Conservation (phyloP, 2,797 vertebrate genomes). For the Oophaga sylvatica region DNA sequence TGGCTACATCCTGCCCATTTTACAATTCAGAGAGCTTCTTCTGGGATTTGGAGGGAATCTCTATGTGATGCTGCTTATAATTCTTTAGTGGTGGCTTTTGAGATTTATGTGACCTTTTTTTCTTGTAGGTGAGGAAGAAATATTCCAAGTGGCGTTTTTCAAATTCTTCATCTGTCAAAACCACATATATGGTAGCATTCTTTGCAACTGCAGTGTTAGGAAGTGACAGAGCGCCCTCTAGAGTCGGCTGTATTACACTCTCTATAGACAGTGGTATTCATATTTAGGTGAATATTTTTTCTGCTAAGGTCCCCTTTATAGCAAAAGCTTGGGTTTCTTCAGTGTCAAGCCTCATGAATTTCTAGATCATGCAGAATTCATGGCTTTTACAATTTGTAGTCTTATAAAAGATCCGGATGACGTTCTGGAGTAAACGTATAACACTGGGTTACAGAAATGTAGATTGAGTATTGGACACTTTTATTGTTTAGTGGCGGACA, state of each 20-base stretch:
- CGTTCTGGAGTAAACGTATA: background rate
- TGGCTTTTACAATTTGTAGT: background rate
- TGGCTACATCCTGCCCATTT: background rate
- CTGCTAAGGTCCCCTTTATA: background rate
- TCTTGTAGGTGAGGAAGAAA: slow-evolving; percentile 27
- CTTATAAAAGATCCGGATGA: background rate
- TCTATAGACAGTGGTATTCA: background rate
- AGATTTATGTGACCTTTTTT: slow-evolving; percentile 1
- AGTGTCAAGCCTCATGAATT: background rate
- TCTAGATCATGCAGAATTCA: background rate
- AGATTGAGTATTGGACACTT: background rate
- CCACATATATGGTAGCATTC: background rate
- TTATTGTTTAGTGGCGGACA: background rate
- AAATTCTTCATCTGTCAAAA: slow-evolving; percentile 25
- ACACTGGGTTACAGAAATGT: background rate
- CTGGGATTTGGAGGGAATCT: background rate
- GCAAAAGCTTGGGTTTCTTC: background rate
- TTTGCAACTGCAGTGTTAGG: no score
- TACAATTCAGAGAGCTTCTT: background rate
- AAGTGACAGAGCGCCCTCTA: slow-evolving; percentile 67
- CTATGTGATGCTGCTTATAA: background rate
- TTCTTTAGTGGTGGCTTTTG: background rate
- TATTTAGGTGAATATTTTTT: background rate
- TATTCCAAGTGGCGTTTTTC: slow-evolving; percentile 39
- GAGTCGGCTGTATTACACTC: slow-evolving; percentile 14